phyloP scores from a whole-genome alignment of 2,113 vertebrate genomes.

The Pelobates fuscus region DNA sequence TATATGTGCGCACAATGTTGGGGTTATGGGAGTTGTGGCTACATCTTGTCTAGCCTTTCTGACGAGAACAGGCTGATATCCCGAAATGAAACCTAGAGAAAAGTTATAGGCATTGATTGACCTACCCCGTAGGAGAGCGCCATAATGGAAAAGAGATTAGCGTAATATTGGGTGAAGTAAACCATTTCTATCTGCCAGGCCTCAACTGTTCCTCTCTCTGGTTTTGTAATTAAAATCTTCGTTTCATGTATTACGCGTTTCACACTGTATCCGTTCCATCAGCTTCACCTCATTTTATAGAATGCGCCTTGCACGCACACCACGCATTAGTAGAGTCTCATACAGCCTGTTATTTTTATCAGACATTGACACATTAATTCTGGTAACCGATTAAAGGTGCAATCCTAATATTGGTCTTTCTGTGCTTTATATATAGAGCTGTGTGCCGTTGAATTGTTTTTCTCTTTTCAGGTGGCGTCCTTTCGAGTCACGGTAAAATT shows the following conservation, averaged over 20 bases:
- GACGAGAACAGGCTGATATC: neutral
- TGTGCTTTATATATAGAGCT: neutral
- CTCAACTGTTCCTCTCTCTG: constrained; percentile 36
- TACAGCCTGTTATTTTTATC: neutral
- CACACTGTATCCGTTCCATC: neutral
- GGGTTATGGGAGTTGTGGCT: too few species aligned
- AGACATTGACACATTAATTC: neutral
- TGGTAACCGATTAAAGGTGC: constrained; percentile 41
- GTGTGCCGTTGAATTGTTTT: neutral
- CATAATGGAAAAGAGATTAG: too few species aligned
- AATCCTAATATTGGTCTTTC: constrained; percentile 10
- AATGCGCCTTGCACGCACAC: neutral
- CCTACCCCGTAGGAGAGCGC: too few species aligned
- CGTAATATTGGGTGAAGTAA: neutral
- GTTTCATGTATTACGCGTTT: neutral
- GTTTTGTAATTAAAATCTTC: neutral
- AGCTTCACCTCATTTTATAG: neutral
- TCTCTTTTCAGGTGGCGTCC: too few species aligned
- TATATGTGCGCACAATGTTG: too few species aligned
- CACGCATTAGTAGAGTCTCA: neutral
- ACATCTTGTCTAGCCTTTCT: too few species aligned
- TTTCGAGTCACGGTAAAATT: neutral
- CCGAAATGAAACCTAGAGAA: neutral
- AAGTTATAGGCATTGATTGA: too few species aligned
- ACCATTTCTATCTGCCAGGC: neutral